Percentiles rank a stretch among this genome's conserved stretches.
These are phyloP conservation scores for Actenoides hombroni DNA, from an alignment of 2,113 vertebrate genomes.

Conservation along the genomic window DNA sequence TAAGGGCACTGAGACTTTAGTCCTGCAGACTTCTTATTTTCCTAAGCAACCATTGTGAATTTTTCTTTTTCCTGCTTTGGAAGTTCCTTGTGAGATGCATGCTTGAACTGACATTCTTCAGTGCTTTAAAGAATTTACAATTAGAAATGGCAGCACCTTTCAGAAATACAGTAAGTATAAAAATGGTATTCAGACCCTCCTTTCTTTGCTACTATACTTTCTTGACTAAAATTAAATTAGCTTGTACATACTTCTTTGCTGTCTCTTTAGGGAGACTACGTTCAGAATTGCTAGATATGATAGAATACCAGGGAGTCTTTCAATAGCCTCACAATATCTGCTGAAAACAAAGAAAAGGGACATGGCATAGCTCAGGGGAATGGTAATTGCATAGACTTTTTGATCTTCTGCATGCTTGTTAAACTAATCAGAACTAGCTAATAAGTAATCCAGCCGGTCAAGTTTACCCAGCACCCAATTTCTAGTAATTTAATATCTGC, in stretches of 20 bases:
- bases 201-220: neutral
- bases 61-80: neutral
- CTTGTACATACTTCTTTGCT: neutral
- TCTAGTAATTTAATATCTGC: neutral
- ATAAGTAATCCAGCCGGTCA: neutral
- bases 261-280: neutral
- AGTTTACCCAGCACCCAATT: neutral
- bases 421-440: neutral
- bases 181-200: neutral
- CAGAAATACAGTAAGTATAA: neutral
- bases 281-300: neutral
- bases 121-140: neutral
- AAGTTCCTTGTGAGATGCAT: neutral
- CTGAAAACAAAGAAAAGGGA: neutral
- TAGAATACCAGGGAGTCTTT: neutral
- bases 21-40: neutral
- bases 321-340: neutral
- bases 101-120: neutral
- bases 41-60: neutral
- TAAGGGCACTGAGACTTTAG: neutral
- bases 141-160: neutral
- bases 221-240: slow-evolving; percentile 4
- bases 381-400: neutral
- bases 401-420: neutral
- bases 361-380: neutral